These are phyloP conservation scores for Origma solitaria DNA, from an alignment of 2,113 vertebrate genomes.

Conservation along the genomic window DNA sequence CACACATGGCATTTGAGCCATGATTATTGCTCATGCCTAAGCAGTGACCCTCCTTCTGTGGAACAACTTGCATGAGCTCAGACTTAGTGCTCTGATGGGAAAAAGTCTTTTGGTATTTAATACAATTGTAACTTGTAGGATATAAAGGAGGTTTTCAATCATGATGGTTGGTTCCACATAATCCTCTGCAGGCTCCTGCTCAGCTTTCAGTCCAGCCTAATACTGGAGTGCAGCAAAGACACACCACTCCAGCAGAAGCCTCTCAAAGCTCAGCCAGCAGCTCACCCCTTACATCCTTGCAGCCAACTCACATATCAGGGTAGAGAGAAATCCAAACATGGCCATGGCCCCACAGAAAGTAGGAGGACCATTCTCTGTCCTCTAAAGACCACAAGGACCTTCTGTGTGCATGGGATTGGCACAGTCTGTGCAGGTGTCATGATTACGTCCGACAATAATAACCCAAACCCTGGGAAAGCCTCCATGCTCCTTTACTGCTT, in stretches of 20 bases:
- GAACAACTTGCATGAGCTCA: neutral
- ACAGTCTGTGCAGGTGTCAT: neutral
- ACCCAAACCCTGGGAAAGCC: neutral
- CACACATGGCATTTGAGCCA: neutral
- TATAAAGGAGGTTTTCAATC: neutral
- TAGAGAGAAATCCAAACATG: neutral
- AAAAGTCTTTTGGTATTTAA: neutral
- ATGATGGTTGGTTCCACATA: neutral
- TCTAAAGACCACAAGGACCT: neutral
- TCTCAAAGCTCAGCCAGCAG: neutral
- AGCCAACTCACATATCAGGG: neutral
- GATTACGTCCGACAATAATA: accelerated
- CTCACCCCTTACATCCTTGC: neutral
- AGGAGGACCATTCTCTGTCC: neutral
- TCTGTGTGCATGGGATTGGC: neutral
- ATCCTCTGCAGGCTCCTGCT: neutral
- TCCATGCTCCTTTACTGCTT: accelerated
- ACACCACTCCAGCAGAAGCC: neutral
- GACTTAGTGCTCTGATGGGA: neutral
- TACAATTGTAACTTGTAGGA: neutral
- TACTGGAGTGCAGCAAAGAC: neutral
- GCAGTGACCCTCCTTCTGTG: neutral
- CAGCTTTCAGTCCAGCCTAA: neutral
- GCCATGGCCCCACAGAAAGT: neutral
- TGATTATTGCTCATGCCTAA: neutral